A percentile compares a stretch with the other conserved stretches of the same genome.
These are phyloP conservation scores for Oreochromis tanganicae DNA, from an alignment of 2,113 vertebrate species.

Conservation along the genomic window DNA sequence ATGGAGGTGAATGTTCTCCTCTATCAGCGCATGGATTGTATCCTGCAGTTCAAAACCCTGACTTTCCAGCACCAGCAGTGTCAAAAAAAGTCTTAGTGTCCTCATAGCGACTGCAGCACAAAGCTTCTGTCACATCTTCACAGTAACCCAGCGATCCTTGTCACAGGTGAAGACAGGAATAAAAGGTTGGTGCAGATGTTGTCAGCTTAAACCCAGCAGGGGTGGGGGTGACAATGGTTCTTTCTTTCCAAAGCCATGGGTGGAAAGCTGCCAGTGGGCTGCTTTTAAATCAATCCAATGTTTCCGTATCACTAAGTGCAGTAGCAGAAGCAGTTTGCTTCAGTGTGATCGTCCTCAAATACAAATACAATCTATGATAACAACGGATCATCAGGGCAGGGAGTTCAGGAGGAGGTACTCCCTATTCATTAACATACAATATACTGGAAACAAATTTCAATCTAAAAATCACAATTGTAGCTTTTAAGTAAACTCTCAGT, in stretches of 20 bases:
- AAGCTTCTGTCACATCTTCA: constrained; percentile 17
- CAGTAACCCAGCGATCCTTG: neutral
- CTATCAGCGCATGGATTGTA: constrained; percentile 73
- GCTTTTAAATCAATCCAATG: constrained; percentile 63
- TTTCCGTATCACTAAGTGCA: constrained; percentile 37
- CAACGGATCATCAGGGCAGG: neutral
- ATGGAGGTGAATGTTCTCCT: constrained; percentile 77
- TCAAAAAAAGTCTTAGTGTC: neutral
- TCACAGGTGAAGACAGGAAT: neutral
- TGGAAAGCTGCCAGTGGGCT: constrained; percentile 58
- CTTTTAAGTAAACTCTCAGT: neutral
- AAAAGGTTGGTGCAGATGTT: neutral
- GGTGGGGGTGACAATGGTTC: neutral
- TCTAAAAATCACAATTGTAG: neutral
- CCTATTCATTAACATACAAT: neutral
- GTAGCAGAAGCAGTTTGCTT: neutral
- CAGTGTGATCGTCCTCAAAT: neutral
- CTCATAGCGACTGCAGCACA: constrained; percentile 8
- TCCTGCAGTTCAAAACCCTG: constrained; percentile 76
- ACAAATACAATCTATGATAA: neutral
- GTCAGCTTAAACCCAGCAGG: neutral
- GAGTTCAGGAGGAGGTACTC: neutral
- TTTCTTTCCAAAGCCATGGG: constrained; percentile 24
- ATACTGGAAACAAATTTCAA: neutral
- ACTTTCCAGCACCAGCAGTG: constrained; percentile 30